Conservation (phyloP, 1,140 invertebrate species). For the Eriocheir sinensis region DNA sequence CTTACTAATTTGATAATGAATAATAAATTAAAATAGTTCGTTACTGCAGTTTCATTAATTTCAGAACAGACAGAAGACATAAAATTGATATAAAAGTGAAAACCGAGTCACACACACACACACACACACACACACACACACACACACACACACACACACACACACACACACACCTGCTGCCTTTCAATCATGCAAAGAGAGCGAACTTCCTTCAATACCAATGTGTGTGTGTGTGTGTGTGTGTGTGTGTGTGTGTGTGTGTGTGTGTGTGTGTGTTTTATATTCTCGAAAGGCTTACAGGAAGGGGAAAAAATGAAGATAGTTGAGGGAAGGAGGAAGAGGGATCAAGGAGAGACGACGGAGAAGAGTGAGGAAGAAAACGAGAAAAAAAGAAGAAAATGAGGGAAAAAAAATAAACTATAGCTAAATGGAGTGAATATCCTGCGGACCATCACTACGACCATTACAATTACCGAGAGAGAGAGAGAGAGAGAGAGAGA, state of each 20-base stretch:
- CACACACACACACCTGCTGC: background rate
- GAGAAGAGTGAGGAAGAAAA: background rate
- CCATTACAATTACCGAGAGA: too few relatives aligned
- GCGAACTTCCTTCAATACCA: background rate
- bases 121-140: background rate
- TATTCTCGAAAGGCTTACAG: background rate
- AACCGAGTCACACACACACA: background rate
- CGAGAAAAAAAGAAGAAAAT: background rate
- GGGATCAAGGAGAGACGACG: background rate
- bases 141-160: background rate
- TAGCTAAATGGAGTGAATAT: background rate
- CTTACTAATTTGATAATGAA: too few relatives aligned
- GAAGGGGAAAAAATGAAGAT: too few relatives aligned
- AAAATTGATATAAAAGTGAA: too few relatives aligned
- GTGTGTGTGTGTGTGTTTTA: background rate
- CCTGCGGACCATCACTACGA: background rate
- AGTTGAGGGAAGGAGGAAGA: background rate
- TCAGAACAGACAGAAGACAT: too few relatives aligned
- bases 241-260: background rate
- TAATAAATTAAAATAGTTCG: too few relatives aligned
- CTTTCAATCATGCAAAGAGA: background rate
- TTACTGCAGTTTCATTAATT: too few relatives aligned
- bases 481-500: slow-evolving; percentile 62
- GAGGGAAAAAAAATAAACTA: background rate
- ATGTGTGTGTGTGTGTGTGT: background rate